Evolutionary conservation across 2,113 vertebrate species (phyloP), one percentile per base, ranked within the genome.

Genomic region (Oryzias curvinotus): DNA sequence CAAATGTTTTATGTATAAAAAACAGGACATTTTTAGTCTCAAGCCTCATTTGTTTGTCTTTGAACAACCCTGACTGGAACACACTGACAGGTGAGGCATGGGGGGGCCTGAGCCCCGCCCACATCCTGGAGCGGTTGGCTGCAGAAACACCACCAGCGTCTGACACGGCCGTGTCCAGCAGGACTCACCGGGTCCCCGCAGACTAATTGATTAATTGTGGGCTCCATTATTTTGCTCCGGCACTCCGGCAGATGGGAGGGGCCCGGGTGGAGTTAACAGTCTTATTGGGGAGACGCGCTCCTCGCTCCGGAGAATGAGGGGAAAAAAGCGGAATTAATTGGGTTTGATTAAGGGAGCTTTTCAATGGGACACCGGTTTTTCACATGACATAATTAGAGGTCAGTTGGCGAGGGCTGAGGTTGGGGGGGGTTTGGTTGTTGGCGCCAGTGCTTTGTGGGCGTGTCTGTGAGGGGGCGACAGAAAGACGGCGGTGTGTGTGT

Each of bases 241-340:
- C 62, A 71, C 25, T 65, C 64, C 28, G 54, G 63, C 26, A 84
- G 70, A 85, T 80, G 83, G 88, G 87, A 85, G 85, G 78, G 60
- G 71, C 44, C 49, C 19, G 87, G 88, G 81, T 77, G 76, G 73
- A 90, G 88, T 88, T 91, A 92, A 90, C 91, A 85, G 76, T 86
- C 90, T 91, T 86, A 91, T 78, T 89, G 89, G 73, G 82, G 73
- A 76, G 90, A 89, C 79, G 78, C 68, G 84, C 77, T 90, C 75
- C 76, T 85, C 81, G 70, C 43, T 65, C 52, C 73, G 90, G 80
- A 93, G 92, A 94, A 94, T 91, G 91, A 88, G 91, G 91, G 88
- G 88, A 93, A 92, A 89, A 87, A 84, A 91, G 94, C 88, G 90
- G 93, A 94, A 95, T 92, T 94, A 95, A 95, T 93, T 89, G 90